These are phyloP conservation scores for Trachemys scripta DNA, from an alignment of 2,113 vertebrate species.

Conservation along the genomic window DNA sequence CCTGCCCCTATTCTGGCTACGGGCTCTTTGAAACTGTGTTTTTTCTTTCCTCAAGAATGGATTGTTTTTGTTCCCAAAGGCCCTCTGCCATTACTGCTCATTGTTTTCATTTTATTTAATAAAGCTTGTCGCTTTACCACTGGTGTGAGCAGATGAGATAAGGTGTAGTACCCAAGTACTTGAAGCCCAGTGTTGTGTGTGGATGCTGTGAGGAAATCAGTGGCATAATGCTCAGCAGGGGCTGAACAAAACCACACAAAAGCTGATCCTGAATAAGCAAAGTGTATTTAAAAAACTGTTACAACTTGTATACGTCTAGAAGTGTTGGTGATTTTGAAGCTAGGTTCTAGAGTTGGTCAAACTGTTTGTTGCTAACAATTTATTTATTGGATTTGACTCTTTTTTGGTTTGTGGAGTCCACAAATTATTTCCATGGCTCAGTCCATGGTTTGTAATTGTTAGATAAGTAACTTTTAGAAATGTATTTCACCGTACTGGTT, in stretches of 20 bases:
- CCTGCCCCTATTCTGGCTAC: background rate
- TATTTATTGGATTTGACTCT: background rate
- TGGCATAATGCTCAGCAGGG: constrained; percentile 3
- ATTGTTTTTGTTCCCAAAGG: constrained; percentile 43
- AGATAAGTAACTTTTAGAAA: fast-evolving
- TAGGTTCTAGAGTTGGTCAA: background rate
- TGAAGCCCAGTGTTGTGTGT: background rate
- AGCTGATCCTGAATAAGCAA: background rate
- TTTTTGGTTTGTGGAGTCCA: background rate
- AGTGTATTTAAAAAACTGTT: background rate
- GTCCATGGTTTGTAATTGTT: background rate
- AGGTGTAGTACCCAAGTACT: constrained; percentile 5
- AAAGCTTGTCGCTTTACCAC: background rate
- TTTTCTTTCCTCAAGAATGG: constrained; percentile 4
- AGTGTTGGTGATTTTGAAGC: background rate
- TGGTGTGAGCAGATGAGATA: constrained; percentile 5
- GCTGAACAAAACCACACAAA: background rate
- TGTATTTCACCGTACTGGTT: background rate
- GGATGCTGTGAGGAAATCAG: background rate
- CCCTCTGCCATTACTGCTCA: background rate
- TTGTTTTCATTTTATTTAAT: background rate
- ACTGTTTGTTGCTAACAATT: background rate
- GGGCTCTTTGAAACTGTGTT: background rate
- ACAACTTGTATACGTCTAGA: background rate
- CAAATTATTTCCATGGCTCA: background rate